Base-by-base conservation (phyloP, 2,797 vertebrate genomes). In the Pogonophryne albipinna region DNA sequence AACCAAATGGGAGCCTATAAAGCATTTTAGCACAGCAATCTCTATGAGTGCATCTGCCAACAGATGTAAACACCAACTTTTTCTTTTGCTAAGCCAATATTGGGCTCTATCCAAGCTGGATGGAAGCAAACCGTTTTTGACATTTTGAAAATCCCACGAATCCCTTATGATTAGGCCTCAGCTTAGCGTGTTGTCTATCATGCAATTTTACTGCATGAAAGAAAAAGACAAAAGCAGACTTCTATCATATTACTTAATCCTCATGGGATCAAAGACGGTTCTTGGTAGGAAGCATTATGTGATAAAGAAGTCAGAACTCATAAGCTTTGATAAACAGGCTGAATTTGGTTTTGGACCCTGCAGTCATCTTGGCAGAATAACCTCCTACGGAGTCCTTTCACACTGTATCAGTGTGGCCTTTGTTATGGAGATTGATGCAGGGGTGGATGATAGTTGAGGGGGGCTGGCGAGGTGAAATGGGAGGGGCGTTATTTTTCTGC, bases 361-460 rank as follows among this genome's bases (percentile, higher is more conserved):
- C 63, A 66, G 83, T n/a, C 51, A 14, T 76, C 76, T 55, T 70
- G 60, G 23, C 16, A 80, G 83, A 82, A 87, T 73, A 79, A 49
- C 66, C 86, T 81, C 83, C 87, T 10, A 53, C 78, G 71, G 89
- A 59, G 82, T 31, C 79, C 76, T 64, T 89, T 91, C 85, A 84
- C 83, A 87, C 87, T 87, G 85, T 82, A 90, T 91, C 85, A 91
- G 56, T 76, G 87, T 67, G 78, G 72, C 79, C 84, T 92, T 91
- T 94, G 90, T 92, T 86, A 87, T 92, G 89, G 86, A 90, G 88
- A 90, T 84, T 66, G 82, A 84, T 88, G 88, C 81, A 80, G 79
- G 87, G 83, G 78, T 77, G 78, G 80, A 84, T 79, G 85, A 74
- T 82, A 85, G 84, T 79, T 46, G 11, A 49, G 41, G 55, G 44